Evolutionary conservation across 2,113 vertebrate species (phyloP).

Genomic region (Engystomops pustulosus): DNA sequence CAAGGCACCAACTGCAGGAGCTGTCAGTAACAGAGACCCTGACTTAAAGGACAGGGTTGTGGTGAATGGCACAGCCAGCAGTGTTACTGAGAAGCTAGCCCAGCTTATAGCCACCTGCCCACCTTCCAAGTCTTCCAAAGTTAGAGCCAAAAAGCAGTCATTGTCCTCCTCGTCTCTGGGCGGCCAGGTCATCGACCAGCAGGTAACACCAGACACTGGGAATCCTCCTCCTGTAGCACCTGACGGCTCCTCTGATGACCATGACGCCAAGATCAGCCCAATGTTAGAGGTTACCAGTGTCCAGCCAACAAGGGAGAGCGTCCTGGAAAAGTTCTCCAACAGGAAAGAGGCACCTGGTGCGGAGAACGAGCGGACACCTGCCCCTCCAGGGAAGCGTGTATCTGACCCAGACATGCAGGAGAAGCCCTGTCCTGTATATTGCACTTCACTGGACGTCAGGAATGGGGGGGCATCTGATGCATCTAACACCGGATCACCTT

Average conservation of each 20-base stretch:
- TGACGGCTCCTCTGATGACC: slow-evolving; percentile 62
- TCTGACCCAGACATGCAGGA: slow-evolving; percentile 76
- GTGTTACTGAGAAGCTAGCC: slow-evolving; percentile 92
- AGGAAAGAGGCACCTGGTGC: slow-evolving; percentile 73
- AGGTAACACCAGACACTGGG: slow-evolving; percentile 66
- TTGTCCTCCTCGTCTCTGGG: slow-evolving; percentile 58
- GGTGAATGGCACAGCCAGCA: slow-evolving; percentile 80
- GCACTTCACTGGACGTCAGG: slow-evolving; percentile 81
- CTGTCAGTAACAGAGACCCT: slow-evolving; percentile 76
- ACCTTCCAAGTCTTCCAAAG: slow-evolving; percentile 92
- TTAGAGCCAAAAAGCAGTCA: slow-evolving; percentile 80
- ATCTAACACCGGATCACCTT: slow-evolving; percentile 75
- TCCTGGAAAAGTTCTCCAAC: slow-evolving; percentile 74
- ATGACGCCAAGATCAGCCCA: slow-evolving; percentile 66
- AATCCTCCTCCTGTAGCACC: slow-evolving; percentile 70
- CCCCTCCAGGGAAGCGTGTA: slow-evolving; percentile 71
- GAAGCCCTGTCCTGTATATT: slow-evolving; percentile 76
- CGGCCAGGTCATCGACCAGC: slow-evolving; percentile 68
- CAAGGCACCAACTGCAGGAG: slow-evolving; percentile 68
- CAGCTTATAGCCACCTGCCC: slow-evolving; percentile 96
- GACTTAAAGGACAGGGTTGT: slow-evolving; percentile 84
- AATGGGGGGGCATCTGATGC: slow-evolving; percentile 76
- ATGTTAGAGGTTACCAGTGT: slow-evolving; percentile 72
- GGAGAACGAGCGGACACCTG: slow-evolving; percentile 70
- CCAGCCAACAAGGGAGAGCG: slow-evolving; percentile 73